Evolutionary conservation across 2,888 invertebrate species (phyloP), one percentile per base, ranked within the genome.

Genomic region (Nowickia ferox): DNA sequence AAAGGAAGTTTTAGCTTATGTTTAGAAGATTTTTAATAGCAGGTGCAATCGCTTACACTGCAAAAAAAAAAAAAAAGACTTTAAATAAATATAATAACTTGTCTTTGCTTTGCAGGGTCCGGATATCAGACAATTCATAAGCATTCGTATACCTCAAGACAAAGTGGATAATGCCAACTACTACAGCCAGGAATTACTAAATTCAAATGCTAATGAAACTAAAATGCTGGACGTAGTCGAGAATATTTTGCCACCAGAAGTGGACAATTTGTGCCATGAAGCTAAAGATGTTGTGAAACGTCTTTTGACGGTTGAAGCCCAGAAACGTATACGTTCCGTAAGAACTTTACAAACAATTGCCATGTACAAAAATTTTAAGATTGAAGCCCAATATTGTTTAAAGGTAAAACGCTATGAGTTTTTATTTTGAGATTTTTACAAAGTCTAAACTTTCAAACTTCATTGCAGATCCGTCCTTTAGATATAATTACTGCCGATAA

Each of bases 321-420:
- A 88, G 17, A 88, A 89, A 51, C 90, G 92, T 6, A 86, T 92
- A 53, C 91, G 90, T 61, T 92, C 92, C 9, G 89, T 92, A 9
- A 87, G 92, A 86, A 87, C 89, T 2, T 87, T 92, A 65, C 91
- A 91, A 83, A 89, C 89, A 78, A 92, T 92, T 42, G 92, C 92
- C 53, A 87, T 92, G 61, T 92, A 89, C 78, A 90, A 90, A 84
- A 88, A 90, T 61, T 92, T 90, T 22, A 90, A 90, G 74, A 87
- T 92, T 72, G 89, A 90, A 22, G 71, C 89, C 4, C 87, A 90
- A 69, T 86, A 88, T 59, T 87, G 91, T 30, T 88, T 89, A 17
- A 89, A 88, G 61, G 91, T 91, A 88, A 88, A 40, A 55, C 17
- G 9, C 13, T 15, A 0, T 4, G 19, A 63, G n/a, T 9, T 42